These are phyloP conservation scores for Neuroterus valhalla DNA, from an alignment of 1,140 invertebrate species.

Conservation along the genomic window DNA sequence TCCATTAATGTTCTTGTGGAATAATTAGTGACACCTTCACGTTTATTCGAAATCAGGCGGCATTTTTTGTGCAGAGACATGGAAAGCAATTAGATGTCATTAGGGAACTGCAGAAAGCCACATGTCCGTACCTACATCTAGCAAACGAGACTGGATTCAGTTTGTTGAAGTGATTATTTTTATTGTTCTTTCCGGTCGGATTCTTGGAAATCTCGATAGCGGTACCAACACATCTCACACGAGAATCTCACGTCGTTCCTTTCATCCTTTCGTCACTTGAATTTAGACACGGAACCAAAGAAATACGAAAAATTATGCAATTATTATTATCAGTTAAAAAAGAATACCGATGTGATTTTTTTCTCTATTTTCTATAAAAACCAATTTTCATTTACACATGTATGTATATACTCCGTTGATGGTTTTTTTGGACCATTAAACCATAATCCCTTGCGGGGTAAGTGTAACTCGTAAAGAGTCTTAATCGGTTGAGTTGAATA, in stretches of 20 bases:
- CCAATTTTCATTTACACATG: too few species aligned
- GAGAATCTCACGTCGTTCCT: conserved; percentile 59
- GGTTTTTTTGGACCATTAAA: too few species aligned
- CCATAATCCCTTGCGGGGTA: too few species aligned
- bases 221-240: conserved; percentile 62
- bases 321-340: conserved; percentile 9
- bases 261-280: conserved; percentile 43
- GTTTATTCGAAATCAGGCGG: conserved; percentile 48
- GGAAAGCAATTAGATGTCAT: conserved; percentile 74
- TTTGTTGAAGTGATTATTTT: conserved; percentile 74
- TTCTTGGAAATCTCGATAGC: conserved; percentile 73
- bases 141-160: conserved; percentile 62
- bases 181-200: conserved; percentile 74
- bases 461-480: too few species aligned
- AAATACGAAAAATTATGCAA: background rate
- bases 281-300: conserved; percentile 28
- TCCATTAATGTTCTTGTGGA: conserved; percentile 1
- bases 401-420: too few species aligned
- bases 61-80: conserved; percentile 64
- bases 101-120: conserved; percentile 53
- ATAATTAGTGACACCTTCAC: conserved; percentile 21
- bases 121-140: conserved; percentile 47
- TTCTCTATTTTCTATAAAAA: too few species aligned
- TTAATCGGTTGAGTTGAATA: too few species aligned
- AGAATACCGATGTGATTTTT: too few species aligned